These are phyloP conservation scores for Gymnopithys bicolor DNA, from an alignment of 2,797 vertebrate genomes.

Conservation along the genomic window DNA sequence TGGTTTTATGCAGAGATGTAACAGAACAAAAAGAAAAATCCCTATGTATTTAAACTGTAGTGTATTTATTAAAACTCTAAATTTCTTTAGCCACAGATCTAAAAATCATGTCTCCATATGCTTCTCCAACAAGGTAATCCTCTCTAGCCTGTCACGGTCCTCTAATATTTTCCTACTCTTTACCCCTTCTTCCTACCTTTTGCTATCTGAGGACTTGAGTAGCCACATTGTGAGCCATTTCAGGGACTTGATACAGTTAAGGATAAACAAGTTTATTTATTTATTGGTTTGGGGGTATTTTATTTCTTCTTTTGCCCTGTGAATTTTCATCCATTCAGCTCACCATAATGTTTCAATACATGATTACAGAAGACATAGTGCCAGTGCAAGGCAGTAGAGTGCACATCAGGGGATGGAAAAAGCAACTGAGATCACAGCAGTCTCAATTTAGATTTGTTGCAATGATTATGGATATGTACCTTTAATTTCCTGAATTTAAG, in stretches of 20 bases:
- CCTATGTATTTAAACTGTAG: neutral
- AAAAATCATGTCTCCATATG: neutral
- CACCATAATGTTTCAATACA: neutral
- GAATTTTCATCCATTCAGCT: neutral
- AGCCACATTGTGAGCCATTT: neutral
- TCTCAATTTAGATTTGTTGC: slow-evolving; percentile 36
- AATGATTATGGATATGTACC: slow-evolving; percentile 31
- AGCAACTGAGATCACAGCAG: slow-evolving; percentile 33
- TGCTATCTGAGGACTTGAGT: neutral
- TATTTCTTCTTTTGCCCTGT: neutral
- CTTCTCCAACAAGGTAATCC: neutral
- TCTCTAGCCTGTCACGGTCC: neutral
- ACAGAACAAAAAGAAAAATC: neutral
- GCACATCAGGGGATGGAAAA: slow-evolving; percentile 12
- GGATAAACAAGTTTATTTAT: neutral
- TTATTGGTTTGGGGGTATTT: too few relatives aligned
- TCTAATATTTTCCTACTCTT: neutral
- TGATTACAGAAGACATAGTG: slow-evolving; percentile 2
- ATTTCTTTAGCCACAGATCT: neutral
- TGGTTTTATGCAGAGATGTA: neutral
- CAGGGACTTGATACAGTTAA: neutral
- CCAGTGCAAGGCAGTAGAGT: neutral
- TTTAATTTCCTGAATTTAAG: slow-evolving; percentile 44
- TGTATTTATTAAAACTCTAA: neutral
- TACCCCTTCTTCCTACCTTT: neutral